A percentile compares a stretch with the other conserved stretches of the same genome.
phyloP scores from a whole-genome alignment of 2,113 vertebrate species.

The Enhydra lutris region DNA sequence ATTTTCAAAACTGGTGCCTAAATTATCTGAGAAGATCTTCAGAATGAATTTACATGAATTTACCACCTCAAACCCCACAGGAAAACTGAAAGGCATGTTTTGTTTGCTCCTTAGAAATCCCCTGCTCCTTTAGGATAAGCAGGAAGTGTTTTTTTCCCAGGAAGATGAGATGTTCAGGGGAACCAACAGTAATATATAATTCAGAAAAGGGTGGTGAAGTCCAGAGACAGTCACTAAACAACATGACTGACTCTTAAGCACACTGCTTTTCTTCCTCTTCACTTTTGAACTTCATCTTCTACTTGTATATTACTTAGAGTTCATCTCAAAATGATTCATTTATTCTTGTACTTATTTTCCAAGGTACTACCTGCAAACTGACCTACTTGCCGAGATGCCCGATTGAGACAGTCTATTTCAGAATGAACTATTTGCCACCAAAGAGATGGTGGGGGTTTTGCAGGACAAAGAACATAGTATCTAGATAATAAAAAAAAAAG shows the following conservation, averaged over 20 bases:
- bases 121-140: not conserved
- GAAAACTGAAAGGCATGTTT: not conserved
- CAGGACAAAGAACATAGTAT: not conserved
- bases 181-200: not conserved
- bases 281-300: not conserved
- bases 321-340: not conserved
- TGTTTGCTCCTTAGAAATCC: not conserved
- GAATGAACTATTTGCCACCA: not conserved
- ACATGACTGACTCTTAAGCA: not conserved
- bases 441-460: not conserved
- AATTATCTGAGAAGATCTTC: conserved; percentile 1
- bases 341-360: not conserved
- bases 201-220: not conserved
- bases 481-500: not conserved
- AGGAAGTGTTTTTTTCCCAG: not conserved
- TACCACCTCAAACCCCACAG: not conserved
- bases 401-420: not conserved
- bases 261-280: not conserved
- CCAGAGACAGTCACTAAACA: not conserved
- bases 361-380: not conserved
- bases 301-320: not conserved
- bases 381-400: not conserved
- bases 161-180: not conserved
- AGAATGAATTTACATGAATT: conserved; percentile 47
- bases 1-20: not conserved